Percentiles rank a stretch among this genome's conserved stretches.
Evolutionary conservation across 1,140 invertebrate species (phyloP).

Genomic region (Drosophila azteca): DNA sequence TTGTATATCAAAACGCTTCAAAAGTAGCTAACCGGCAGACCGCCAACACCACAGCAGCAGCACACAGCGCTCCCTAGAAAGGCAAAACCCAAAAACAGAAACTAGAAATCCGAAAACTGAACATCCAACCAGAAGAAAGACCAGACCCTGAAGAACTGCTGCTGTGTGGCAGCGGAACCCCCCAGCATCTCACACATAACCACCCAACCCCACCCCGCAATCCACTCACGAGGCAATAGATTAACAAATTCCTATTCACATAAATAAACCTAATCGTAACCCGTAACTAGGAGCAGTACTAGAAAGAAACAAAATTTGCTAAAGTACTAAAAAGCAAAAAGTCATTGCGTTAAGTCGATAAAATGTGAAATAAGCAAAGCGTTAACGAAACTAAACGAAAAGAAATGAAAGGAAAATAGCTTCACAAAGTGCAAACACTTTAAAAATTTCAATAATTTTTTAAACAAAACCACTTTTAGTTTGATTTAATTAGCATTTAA

Average conservation of each 20-base stretch:
- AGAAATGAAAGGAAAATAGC: conserved; percentile 16
- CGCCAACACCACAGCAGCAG: conserved; percentile 42
- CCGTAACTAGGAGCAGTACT: conserved; percentile 41
- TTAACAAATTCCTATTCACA: conserved; percentile 48
- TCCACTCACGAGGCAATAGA: conserved; percentile 57
- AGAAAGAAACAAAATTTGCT: conserved; percentile 33
- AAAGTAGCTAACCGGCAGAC: conserved; percentile 59
- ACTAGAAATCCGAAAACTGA: conserved; percentile 16
- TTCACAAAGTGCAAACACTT: conserved; percentile 44
- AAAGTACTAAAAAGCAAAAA: conserved; percentile 63
- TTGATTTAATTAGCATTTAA: conserved; percentile 73
- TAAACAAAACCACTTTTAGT: conserved; percentile 47
- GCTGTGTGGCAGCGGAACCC: conserved; percentile 7
- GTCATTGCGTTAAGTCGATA: conserved; percentile 71
- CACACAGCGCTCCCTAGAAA: conserved; percentile 47
- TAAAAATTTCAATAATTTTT: conserved; percentile 34
- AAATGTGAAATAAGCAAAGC: conserved; percentile 8
- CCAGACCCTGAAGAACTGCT: conserved; percentile 8
- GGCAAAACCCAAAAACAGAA: conserved; percentile 23
- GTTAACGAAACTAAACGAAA: conserved; percentile 12
- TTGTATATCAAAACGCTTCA: conserved; percentile 74
- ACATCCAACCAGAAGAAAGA: conserved; percentile 9
- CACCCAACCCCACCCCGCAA: conserved; percentile 4
- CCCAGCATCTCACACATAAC: conserved; percentile 16
- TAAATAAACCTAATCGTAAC: conserved; percentile 39